Evolutionary conservation across 2,113 vertebrate species (phyloP), one percentile per base, ranked within the genome.

Genomic region (Nycticryphes semicollaris): DNA sequence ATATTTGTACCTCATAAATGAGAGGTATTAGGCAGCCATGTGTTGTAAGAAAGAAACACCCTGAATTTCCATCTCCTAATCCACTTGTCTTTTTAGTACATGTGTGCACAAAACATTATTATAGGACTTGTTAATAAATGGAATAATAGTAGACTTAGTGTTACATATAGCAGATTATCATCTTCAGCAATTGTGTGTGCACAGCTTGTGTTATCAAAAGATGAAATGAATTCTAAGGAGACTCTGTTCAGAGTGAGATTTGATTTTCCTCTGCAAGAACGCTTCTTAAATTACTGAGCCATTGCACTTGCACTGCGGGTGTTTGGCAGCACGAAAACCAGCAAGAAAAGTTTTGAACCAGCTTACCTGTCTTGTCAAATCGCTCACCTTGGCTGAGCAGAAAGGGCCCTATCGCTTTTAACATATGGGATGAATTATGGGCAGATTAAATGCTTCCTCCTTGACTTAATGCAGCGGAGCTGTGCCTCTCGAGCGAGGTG

Each of bases 71-170:
- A 59, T 89, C 90, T 90, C 73, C 64, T 90, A 91, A 95, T 94
- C 84, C 85, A 89, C 95, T 96, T 95, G 90, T 90, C 79, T 93
- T 77, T 96, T 82, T 69, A 89, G 67, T 51, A 77, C 56, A 35
- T 41, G 79, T 83, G 10, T 88, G 79, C 90, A 66, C 76, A 70
- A 74, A 94, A 80, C 77, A 45, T 86, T 70, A 87, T 84, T 90
- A 43, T 23, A 75, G 68, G 78, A 54, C 76, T 85, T 93, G 87
- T 76, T 75, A 90, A 93, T 93, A 90, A 95, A 94, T 94, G 93
- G 85, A 96, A 93, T 95, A 96, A 95, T 87, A 91, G 91, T 3
- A 96, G 94, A 81, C 73, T 95, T 93, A 96, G 83, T 80, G 88
- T 87, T 75, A 63, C 88, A 25, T 74, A 23, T 18, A 70, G 88